These are phyloP conservation scores for Aporrectodea caliginosa DNA, from an alignment of 1,140 invertebrate genomes.

Conservation along the genomic window DNA sequence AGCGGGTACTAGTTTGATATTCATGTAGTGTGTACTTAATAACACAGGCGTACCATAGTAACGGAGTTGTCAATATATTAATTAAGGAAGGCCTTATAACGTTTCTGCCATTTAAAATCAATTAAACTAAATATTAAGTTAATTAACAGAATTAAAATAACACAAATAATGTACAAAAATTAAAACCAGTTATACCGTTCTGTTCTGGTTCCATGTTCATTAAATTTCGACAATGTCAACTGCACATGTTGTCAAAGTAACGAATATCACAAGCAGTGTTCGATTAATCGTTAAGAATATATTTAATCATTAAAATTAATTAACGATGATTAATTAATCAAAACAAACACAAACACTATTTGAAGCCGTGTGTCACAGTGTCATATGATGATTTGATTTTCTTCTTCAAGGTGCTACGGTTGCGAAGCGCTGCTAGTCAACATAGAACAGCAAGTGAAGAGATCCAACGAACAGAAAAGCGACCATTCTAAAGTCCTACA, in stretches of 20 bases:
- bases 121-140: not conserved
- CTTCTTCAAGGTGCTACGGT: conserved; percentile 69
- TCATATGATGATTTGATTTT: conserved; percentile 19
- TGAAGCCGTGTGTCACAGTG: not conserved
- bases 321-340: not conserved
- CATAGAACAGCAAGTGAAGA: conserved; percentile 81
- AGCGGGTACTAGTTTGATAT: no score
- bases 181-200: no score
- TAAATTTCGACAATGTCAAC: not conserved
- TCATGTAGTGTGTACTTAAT: no score
- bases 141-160: no score
- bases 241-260: not conserved
- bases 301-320: no score
- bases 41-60: no score
- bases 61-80: no score
- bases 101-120: no score
- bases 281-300: not conserved
- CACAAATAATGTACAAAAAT: no score
- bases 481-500: conserved; percentile 74
- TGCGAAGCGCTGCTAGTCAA: conserved; percentile 82
- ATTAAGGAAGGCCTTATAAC: no score
- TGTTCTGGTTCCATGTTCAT: no score
- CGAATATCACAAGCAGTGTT: not conserved
- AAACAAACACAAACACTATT: not conserved
- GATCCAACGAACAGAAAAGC: conserved; percentile 81